Evolutionary conservation across 1,140 invertebrate species (phyloP), one percentile per base, ranked within the genome.

Genomic region (Aphidius ervi): DNA sequence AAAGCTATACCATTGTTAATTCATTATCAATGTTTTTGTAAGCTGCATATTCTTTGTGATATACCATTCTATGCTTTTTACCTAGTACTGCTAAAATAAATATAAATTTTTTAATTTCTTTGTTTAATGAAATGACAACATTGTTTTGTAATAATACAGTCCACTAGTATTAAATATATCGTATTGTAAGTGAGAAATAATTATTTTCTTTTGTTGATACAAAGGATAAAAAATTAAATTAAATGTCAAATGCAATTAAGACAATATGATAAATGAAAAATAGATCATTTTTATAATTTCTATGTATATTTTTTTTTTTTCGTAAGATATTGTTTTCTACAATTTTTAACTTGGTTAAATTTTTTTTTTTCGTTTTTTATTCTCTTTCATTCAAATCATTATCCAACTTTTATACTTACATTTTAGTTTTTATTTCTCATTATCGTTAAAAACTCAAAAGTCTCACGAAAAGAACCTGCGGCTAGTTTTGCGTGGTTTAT

Each of bases 41-140:
- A 31, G 4, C 23, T 31, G 2, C 4, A 31, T 31, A 31, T 31
- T 31, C 40, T 52, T 52, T 39, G 37, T 52, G 37, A 39, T 39
- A 39, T 39, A 23, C 49, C 23, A 52, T 23, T 52, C 31, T 5
- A 6, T 10, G 9, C 31, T 52, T 37, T 52, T 7, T 39, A 23
- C 23, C 49, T 52, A 5, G 37, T 39, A 10, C 49, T 52, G 23
- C n/a, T 39, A 54, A 40, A 54, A 54, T 41, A 49, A n/a, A 37
- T n/a, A n/a, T 5, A 54, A 16, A 42, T 41, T 39, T 54, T 54
- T 54, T 54, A 54, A 41, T 54, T 39, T 41, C 37, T 10, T 9
- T 40, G 10, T 37, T 40, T 7, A 54, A 54, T 54, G 52, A 54
- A 54, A 54, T 43, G 52, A 41, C 52, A 54, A 54, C 52, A 54